These are phyloP conservation scores for Jacana jacana DNA, from an alignment of 2,113 vertebrate species.

Conservation along the genomic window DNA sequence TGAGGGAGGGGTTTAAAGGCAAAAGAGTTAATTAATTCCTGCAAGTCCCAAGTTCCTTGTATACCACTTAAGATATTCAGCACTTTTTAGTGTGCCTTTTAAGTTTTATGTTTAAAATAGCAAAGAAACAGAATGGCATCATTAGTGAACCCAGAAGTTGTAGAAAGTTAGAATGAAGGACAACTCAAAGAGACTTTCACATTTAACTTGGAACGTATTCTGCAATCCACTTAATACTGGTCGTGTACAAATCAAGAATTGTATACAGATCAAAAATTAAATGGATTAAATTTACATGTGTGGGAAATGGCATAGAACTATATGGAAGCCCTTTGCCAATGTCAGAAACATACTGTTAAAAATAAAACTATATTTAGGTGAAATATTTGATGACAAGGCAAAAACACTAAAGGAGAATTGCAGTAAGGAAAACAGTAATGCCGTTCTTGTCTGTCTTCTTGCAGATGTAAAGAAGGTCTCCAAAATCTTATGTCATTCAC, in stretches of 20 bases:
- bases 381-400: not conserved
- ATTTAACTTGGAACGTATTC: not conserved
- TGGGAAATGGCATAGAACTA: not conserved
- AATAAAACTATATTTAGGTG: not conserved
- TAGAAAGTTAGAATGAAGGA: not conserved
- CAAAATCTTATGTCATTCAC: not conserved
- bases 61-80: not conserved
- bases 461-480: not conserved
- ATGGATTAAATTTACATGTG: not conserved
- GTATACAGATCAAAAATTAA: not conserved
- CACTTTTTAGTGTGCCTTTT: slow-evolving; percentile 17
- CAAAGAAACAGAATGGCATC: slow-evolving; percentile 24
- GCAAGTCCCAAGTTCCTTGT: not conserved
- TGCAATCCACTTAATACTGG: not conserved
- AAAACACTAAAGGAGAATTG: not conserved
- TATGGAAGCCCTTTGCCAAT: not conserved
- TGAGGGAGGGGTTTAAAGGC: not conserved
- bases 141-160: not conserved
- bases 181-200: not conserved
- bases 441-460: not conserved
- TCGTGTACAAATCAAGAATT: not conserved
- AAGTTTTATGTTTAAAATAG: slow-evolving; percentile 26
- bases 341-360: not conserved
- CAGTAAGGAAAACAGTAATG: not conserved
- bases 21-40: slow-evolving; percentile 36